Base-by-base conservation (phyloP, 2,888 invertebrate species). In the Agrochola litura region DNA sequence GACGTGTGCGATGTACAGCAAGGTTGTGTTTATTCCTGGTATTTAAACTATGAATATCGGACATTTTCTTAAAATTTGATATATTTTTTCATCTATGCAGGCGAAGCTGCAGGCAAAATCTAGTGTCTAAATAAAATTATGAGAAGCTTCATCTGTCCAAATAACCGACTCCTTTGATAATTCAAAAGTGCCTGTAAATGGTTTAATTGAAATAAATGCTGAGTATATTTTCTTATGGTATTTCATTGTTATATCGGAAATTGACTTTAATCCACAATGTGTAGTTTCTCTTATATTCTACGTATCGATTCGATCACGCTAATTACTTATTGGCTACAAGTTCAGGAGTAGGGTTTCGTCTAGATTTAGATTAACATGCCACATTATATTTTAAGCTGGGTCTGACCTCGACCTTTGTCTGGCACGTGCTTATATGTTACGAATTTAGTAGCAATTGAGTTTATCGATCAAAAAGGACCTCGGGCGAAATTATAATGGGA, bases 321-420 rank as follows among this genome's bases (percentile, higher is more conserved):
- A 76, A 81, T 69, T 70, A 80, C 60, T 66, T 76, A 80, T 76
- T 81, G 81, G 65, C 49, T 82, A 65, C 41, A 69, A 70, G 49
- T 56, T 61, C 54, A 37, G 16, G 82, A 66, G 60, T 56, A 60
- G 46, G 80, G 76, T 69, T 49, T 37, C 66, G 41, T 61, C 66
- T 70, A 66, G 60, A 66, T 82, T 70, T 22, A 43, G 61, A 69
- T 82, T 66, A 65, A 76, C 56, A 81, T 52, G 52, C 66, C 76
- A 70, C 80, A 82, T 76, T 82, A 76, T 66, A 82, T 66, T 80
- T 76, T 70, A 70, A 76, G 69, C 60, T 61, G 14, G 58, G 46
- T 82, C 43, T 56, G 69, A 82, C 80, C 76, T 61, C 22, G 60
- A 54, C 41, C 77, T 70, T 61, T 66, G 60, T 70, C 69, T 37